Evolutionary conservation across 2,888 invertebrate genomes (phyloP).

Genomic region (Rotaria socialis): DNA sequence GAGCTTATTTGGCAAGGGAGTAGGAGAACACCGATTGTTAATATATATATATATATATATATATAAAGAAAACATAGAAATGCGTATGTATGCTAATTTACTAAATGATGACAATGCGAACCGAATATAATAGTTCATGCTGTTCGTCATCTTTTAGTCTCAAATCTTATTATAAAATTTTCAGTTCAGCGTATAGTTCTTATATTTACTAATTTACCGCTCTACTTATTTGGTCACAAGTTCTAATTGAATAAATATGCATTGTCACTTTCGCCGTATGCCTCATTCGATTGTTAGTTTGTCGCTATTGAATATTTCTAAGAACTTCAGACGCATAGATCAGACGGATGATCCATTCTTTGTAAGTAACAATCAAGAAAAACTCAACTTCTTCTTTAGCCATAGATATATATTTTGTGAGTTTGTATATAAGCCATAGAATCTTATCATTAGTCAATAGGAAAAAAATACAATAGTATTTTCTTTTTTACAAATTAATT

Average conservation of each 20-base stretch:
- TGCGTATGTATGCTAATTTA: background rate
- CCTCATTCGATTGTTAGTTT: conserved; percentile 5
- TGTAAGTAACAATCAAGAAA: background rate
- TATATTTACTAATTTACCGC: background rate
- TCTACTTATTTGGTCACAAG: background rate
- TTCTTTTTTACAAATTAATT: no score
- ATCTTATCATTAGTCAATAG: no score
- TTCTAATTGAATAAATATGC: background rate
- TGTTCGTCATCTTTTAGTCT: background rate
- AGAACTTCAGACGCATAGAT: background rate
- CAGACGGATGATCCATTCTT: background rate
- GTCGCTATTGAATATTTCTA: background rate
- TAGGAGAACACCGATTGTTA: background rate
- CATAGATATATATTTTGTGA: background rate
- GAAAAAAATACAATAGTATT: no score
- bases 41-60: background rate
- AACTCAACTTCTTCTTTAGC: no score
- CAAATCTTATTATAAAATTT: background rate
- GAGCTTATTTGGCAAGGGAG: background rate
- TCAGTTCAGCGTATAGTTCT: background rate
- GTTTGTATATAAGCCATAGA: background rate
- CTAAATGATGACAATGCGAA: background rate
- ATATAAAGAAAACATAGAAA: no score
- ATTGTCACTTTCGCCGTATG: background rate
- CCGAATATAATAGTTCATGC: background rate